Percentiles rank a stretch among this genome's conserved stretches.
Conservation (phyloP, 2,797 vertebrate genomes). For the Labeo calbasu region DNA sequence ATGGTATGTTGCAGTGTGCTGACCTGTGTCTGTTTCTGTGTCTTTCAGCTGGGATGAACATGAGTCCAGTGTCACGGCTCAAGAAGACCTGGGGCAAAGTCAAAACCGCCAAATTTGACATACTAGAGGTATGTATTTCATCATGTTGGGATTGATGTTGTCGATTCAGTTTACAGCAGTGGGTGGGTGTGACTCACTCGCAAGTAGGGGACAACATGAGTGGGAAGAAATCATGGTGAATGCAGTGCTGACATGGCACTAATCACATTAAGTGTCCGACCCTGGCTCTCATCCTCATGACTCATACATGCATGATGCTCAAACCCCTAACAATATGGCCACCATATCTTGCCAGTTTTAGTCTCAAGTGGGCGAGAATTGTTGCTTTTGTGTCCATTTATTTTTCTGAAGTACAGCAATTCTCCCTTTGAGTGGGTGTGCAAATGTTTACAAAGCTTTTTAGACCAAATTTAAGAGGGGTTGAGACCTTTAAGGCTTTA, state of each 20-base stretch:
- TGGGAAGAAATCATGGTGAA: slow-evolving; percentile 23
- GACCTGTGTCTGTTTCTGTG: slow-evolving; percentile 58
- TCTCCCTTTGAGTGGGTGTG: slow-evolving; percentile 32
- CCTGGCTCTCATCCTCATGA: slow-evolving; percentile 28
- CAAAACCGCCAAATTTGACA: slow-evolving; percentile 93
- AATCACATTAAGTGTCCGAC: not conserved
- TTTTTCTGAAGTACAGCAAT: slow-evolving; percentile 23
- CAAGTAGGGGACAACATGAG: slow-evolving; percentile 6
- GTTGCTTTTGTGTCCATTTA: slow-evolving; percentile 15
- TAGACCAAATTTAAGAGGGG: slow-evolving; percentile 18
- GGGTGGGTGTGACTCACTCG: slow-evolving; percentile 15
- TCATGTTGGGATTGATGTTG: not conserved
- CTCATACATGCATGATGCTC: slow-evolving; percentile 32
- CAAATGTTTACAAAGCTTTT: slow-evolving; percentile 48
- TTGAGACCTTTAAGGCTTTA: slow-evolving; percentile 40
- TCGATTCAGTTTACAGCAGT: slow-evolving; percentile 24
- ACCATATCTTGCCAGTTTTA: slow-evolving; percentile 27
- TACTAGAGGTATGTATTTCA: slow-evolving; percentile 84
- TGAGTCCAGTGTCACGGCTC: slow-evolving; percentile 92
- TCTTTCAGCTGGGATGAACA: slow-evolving; percentile 93
- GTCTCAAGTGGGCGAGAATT: slow-evolving; percentile 39
- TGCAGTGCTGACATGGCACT: slow-evolving; percentile 15
- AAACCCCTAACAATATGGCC: slow-evolving; percentile 16
- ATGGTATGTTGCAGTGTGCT: slow-evolving; percentile 58
- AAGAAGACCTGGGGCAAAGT: slow-evolving; percentile 97